Conservation (phyloP, 2,113 vertebrate species). For the Polyodon spathula region DNA sequence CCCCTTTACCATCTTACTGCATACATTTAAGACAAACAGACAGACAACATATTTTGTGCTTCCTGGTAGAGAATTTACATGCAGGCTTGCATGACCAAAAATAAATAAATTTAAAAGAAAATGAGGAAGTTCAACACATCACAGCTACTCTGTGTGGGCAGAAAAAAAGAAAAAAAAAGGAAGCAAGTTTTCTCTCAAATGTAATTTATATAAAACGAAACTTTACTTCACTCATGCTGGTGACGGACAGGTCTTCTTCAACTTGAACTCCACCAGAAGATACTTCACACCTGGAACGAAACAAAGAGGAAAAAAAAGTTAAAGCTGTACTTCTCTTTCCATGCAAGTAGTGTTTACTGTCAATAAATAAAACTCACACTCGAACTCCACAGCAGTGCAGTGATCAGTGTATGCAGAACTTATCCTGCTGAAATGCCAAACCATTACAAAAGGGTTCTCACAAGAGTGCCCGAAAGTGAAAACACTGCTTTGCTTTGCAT, state of each 20-base stretch:
- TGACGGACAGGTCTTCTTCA: slow-evolving; percentile 25
- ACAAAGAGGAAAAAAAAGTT: slow-evolving; percentile 23
- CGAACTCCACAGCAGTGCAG: neutral
- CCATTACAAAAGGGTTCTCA: slow-evolving; percentile 6
- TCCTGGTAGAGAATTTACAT: too few relatives aligned
- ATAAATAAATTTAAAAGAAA: too few relatives aligned
- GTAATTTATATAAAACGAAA: slow-evolving; percentile 53
- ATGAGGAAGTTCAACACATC: neutral
- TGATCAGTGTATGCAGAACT: slow-evolving; percentile 45
- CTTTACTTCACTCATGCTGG: slow-evolving; percentile 46
- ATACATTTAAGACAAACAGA: too few relatives aligned
- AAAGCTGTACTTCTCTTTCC: neutral
- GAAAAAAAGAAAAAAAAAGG: slow-evolving; percentile 2
- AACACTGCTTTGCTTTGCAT: too few relatives aligned
- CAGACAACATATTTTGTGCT: too few relatives aligned
- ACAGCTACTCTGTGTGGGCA: neutral
- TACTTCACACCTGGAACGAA: slow-evolving; percentile 50
- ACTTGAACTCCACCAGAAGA: slow-evolving; percentile 19
- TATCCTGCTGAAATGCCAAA: neutral
- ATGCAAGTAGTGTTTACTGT: neutral
- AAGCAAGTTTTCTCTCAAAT: neutral
- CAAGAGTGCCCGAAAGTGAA: too few relatives aligned
- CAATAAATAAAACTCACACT: too few relatives aligned
- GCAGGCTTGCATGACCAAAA: too few relatives aligned
- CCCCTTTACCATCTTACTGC: too few relatives aligned